phyloP scores from a whole-genome alignment of 1,140 invertebrate species.

The Calosoma granatense region DNA sequence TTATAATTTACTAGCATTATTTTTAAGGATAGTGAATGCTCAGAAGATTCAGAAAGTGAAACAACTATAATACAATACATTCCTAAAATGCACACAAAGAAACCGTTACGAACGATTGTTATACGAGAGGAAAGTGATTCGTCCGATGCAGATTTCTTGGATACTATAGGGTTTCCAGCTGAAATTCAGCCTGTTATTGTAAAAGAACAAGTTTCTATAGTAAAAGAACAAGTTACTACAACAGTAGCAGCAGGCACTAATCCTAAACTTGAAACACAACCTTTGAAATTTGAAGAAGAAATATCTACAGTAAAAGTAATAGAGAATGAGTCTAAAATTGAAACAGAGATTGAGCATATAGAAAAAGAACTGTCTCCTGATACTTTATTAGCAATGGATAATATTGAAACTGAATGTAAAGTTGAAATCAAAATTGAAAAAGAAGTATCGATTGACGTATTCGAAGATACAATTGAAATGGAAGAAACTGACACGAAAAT shows the following conservation, averaged over 20 bases:
- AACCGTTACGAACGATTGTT: neutral
- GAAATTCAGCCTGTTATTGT: neutral
- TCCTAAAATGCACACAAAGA: no score
- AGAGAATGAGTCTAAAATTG: neutral
- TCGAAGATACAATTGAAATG: constrained; percentile 4
- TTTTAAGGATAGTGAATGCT: constrained; percentile 4
- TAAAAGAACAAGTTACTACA: no score
- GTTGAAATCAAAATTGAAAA: neutral
- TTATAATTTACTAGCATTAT: constrained; percentile 3
- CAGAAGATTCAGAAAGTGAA: neutral
- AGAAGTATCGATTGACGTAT: neutral
- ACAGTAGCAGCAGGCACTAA: no score
- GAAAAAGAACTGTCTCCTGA: no score
- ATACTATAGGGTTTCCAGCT: neutral
- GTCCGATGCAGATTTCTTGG: neutral
- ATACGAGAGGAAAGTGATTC: neutral
- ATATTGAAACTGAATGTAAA: neutral
- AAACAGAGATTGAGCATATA: neutral
- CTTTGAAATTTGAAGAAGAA: no score
- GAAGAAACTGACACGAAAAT: constrained; percentile 6
- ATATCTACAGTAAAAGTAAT: neutral
- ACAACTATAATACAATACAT: neutral
- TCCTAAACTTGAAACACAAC: no score
- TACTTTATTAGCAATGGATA: no score
- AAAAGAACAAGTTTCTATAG: no score